phyloP scores from a whole-genome alignment of 2,113 vertebrate genomes.

The Pseudolaguvia tuberculata region DNA sequence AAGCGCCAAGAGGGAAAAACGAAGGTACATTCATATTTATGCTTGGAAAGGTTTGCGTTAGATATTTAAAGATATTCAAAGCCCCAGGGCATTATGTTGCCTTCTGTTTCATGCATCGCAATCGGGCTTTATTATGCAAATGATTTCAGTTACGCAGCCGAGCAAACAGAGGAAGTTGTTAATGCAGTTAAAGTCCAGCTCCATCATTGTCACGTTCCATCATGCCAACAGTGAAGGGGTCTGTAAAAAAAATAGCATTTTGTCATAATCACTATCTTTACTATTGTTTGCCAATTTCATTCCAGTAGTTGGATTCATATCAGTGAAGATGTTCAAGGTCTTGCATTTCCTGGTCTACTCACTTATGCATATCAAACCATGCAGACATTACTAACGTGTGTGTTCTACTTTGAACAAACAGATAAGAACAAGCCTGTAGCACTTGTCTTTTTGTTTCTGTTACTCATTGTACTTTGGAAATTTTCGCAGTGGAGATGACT shows the following conservation, averaged over 20 bases:
- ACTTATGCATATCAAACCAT: too few species aligned
- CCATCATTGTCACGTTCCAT: not conserved
- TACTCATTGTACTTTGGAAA: not conserved
- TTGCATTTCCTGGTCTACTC: too few species aligned
- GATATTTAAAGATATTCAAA: constrained; percentile 23
- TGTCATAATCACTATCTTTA: not conserved
- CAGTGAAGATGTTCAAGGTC: not conserved
- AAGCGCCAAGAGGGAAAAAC: constrained; percentile 1
- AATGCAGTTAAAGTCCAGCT: not conserved
- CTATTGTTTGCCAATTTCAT: not conserved
- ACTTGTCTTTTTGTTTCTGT: not conserved
- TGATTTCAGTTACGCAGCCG: constrained; percentile 18
- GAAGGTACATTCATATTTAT: constrained; percentile 24
- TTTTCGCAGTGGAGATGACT: constrained; percentile 81
- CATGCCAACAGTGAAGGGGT: not conserved
- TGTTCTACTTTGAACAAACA: not conserved
- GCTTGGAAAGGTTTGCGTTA: constrained; percentile 20
- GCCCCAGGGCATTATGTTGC: not conserved
- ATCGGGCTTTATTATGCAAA: constrained; percentile 28
- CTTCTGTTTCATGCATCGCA: constrained; percentile 20
- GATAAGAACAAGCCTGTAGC: not conserved
- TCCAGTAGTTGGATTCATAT: not conserved
- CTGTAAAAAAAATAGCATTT: not conserved
- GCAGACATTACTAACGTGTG: too few species aligned
- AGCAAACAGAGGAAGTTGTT: constrained; percentile 15